phyloP scores from a whole-genome alignment of 2,797 vertebrate species.

The Onychomys arenicola region DNA sequence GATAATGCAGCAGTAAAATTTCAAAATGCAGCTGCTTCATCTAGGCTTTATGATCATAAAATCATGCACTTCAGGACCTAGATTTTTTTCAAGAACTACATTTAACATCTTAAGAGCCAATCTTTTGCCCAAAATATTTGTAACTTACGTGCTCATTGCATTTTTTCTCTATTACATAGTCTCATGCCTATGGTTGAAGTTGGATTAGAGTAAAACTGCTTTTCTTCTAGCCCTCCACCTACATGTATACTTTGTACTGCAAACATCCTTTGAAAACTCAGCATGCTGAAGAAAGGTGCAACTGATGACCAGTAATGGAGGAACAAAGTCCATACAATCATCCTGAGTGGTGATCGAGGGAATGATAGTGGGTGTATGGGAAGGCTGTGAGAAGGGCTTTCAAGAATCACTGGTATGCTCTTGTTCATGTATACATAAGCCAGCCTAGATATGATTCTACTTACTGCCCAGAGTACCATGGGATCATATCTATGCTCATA shows the following conservation, averaged over 20 bases:
- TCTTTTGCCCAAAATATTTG: background rate
- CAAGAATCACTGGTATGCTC: no score
- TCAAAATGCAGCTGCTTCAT: conserved; percentile 65
- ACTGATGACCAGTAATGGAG: background rate
- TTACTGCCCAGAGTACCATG: background rate
- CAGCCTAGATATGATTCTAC: fast-evolving
- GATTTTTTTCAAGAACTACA: conserved; percentile 48
- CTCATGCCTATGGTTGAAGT: background rate
- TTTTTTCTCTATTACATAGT: background rate
- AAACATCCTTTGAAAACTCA: background rate
- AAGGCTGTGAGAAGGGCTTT: background rate
- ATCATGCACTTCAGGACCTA: background rate
- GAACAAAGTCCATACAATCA: background rate
- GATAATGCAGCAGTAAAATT: background rate
- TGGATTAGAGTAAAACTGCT: background rate
- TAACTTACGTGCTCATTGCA: background rate
- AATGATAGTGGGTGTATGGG: fast-evolving
- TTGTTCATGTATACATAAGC: no score
- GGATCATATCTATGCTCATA: fast-evolving
- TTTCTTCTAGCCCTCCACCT: no score
- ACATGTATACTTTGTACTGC: no score
- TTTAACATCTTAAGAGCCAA: conserved; percentile 36
- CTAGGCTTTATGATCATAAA: conserved; percentile 16
- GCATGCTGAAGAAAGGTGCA: fast-evolving
- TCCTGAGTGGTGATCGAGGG: background rate